Evolutionary conservation across 2,888 invertebrate genomes (phyloP).

Genomic region (Orthosia incerta): DNA sequence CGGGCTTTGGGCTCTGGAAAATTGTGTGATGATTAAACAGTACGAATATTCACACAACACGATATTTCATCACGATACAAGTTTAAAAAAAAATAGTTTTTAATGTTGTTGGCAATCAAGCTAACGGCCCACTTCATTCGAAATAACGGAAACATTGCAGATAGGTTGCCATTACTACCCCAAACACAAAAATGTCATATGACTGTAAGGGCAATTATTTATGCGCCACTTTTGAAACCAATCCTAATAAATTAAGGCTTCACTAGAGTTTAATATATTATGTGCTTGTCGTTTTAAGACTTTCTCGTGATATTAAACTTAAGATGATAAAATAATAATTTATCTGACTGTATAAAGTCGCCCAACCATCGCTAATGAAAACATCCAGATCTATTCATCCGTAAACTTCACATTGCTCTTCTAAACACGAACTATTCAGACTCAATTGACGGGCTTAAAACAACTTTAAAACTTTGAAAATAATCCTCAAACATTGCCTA

Average conservation of each 20-base stretch:
- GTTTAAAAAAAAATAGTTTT: neutral
- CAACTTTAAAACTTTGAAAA: constrained; percentile 17
- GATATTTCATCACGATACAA: neutral
- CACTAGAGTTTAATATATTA: no score
- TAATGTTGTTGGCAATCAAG: no score
- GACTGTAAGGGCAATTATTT: neutral
- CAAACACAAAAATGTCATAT: neutral
- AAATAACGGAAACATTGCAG: neutral
- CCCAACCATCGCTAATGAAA: neutral
- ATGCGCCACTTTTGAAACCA: no score
- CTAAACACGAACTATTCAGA: constrained; percentile 3
- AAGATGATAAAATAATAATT: no score
- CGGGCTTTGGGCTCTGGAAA: neutral
- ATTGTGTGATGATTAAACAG: neutral
- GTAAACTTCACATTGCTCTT: neutral
- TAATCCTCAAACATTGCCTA: constrained; percentile 24
- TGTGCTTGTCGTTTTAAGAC: no score
- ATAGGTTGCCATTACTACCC: neutral
- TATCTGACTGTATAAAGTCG: no score
- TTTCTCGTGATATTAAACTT: no score
- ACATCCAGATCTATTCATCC: neutral
- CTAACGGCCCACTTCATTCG: neutral
- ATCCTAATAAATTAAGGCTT: no score
- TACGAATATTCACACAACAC: neutral
- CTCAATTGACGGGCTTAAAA: constrained; percentile 1